Evolutionary conservation across 1,140 invertebrate species (phyloP).

Genomic region (Prorops nasuta): DNA sequence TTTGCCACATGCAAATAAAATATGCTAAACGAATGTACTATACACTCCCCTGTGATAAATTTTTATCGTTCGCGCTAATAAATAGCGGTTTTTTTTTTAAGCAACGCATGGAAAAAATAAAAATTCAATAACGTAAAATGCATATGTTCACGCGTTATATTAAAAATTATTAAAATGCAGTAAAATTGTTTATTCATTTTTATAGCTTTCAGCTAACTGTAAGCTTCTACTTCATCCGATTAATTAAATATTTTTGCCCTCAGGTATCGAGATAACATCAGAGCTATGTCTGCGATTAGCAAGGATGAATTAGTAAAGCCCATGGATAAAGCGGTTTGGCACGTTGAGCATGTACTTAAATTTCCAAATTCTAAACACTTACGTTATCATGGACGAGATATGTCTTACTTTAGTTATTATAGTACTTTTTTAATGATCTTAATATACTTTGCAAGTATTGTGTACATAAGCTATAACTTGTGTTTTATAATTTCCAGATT

Average conservation of each 20-base stretch:
- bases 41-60: too few relatives aligned
- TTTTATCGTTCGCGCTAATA: too few relatives aligned
- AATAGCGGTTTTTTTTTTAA: too few relatives aligned
- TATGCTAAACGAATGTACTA: too few relatives aligned
- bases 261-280: slow-evolving; percentile 43
- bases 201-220: too few relatives aligned
- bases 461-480: background rate
- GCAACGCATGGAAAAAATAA: too few relatives aligned
- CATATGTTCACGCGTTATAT: too few relatives aligned
- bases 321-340: slow-evolving; percentile 48
- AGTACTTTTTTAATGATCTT: slow-evolving; percentile 12
- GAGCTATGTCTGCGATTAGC: slow-evolving; percentile 37
- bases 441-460: slow-evolving; percentile 7
- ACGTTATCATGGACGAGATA: slow-evolving; percentile 39
- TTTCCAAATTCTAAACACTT: slow-evolving; percentile 49
- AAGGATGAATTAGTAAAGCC: slow-evolving; percentile 45
- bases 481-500: too few relatives aligned
- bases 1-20: too few relatives aligned
- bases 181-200: too few relatives aligned
- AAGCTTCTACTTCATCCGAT: background rate
- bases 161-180: too few relatives aligned
- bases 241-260: slow-evolving; percentile 17
- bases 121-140: too few relatives aligned
- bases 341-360: slow-evolving; percentile 56
- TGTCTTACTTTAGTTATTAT: slow-evolving; percentile 35